Base-by-base conservation (phyloP, 2,797 vertebrate genomes). In the Capromys pilorides region DNA sequence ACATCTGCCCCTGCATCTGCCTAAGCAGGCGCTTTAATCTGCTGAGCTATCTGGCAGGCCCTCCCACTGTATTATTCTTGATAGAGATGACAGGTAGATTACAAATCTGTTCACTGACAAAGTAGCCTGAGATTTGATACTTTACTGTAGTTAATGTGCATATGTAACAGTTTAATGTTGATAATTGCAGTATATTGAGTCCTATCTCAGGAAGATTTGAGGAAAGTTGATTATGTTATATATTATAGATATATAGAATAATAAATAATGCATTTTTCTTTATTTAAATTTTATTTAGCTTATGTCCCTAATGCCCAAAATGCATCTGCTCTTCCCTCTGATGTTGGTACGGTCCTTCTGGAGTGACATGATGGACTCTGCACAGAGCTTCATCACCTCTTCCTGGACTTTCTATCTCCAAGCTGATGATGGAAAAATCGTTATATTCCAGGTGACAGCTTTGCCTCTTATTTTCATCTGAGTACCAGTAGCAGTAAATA, bases 361-460 rank as follows among this genome's bases (percentile, higher is more conserved):
- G 99, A 99, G 99, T 82, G 99, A 99, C 88, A 97, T 99, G 95
- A 99, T 99, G 99, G 99, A 98, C 98, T 99, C 99, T 11, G 99
- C 99, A 54, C 99, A 99, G 97, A 99, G 98, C 97, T 99, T 99
- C 92, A 99, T 99, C 97, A 99, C 99, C 5, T 99, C 99, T 54
- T 99, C 99, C 0, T 99, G 99, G 99, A 99, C 99, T 0, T 99
- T 99, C 97, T 99, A 99, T 98, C 99, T 99, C 97, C 99, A 99
- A 97, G 99, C 99, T 22, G 99, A 99, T 97, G 99, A 99, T 97
- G 99, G 99, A 92, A 99, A 99, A 98, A 99, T 99, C 69, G 98
- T 99, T 59, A 99, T 99, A 98, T 99, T 99, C 97, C 99, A 99
- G 99, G 99, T 99, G 96, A 84, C 51, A 19, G n/a, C 36, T 90